These are phyloP conservation scores for Malurus cyaneus DNA, from an alignment of 2,113 vertebrate species.

Conservation along the genomic window DNA sequence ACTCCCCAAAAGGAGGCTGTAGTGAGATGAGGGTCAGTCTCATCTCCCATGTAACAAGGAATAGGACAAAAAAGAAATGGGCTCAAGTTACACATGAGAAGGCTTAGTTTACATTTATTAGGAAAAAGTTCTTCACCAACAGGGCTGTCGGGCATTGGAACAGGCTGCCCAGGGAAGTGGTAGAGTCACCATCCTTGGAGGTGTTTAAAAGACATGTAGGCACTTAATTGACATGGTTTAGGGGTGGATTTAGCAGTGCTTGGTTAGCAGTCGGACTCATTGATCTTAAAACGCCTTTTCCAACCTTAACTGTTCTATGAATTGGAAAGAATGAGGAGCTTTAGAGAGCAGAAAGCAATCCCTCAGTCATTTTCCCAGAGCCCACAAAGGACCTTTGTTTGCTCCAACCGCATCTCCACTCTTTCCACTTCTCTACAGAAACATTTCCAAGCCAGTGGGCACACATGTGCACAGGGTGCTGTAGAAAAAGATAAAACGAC, in stretches of 20 bases:
- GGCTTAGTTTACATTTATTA: neutral
- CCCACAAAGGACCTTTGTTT: slow-evolving; percentile 45
- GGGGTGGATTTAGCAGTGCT: neutral
- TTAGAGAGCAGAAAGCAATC: slow-evolving; percentile 1
- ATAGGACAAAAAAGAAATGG: neutral
- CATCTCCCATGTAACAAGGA: neutral
- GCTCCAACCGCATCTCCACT: neutral
- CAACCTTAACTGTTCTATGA: neutral
- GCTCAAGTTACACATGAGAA: neutral
- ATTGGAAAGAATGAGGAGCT: neutral
- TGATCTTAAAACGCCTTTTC: neutral
- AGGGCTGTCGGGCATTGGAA: neutral
- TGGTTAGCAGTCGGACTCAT: neutral
- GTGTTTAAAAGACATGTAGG: neutral
- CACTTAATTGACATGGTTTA: neutral
- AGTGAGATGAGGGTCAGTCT: neutral
- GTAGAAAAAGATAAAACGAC: neutral
- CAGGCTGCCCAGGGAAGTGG: neutral
- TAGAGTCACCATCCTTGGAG: neutral
- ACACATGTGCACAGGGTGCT: neutral
- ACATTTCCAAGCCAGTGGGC: slow-evolving; percentile 30
- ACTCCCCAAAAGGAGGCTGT: neutral
- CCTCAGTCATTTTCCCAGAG: neutral
- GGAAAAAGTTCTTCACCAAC: neutral
- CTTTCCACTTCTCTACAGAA: slow-evolving; percentile 17